phyloP scores from a whole-genome alignment of 1,140 invertebrate genomes.

The Heliconius hermathena region DNA sequence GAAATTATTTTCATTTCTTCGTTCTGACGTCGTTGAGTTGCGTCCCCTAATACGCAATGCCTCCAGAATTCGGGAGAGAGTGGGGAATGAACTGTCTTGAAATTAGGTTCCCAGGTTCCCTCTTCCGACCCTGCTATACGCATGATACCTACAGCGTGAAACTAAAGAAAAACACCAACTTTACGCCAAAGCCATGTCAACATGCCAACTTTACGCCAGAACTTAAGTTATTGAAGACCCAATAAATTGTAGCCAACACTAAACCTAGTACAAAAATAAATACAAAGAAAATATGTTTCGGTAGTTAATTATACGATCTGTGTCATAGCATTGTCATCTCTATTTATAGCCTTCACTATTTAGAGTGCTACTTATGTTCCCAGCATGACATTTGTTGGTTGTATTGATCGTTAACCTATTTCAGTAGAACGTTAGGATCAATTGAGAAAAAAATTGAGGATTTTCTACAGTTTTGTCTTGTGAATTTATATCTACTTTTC shows the following conservation, averaged over 20 bases:
- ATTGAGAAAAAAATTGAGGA: neutral
- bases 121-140: no score
- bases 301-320: slow-evolving; percentile 7
- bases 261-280: neutral
- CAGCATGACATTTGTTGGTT: slow-evolving; percentile 61
- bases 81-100: no score
- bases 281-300: slow-evolving; percentile 13
- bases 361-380: slow-evolving; percentile 50
- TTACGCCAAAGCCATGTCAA: neutral
- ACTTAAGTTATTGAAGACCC: neutral
- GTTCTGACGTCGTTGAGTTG: no score
- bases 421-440: slow-evolving; percentile 20
- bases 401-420: slow-evolving; percentile 71
- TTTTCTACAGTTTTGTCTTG: neutral
- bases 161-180: no score
- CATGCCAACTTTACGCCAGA: neutral
- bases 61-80: no score
- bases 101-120: no score
- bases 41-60: no score
- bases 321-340: slow-evolving; percentile 42
- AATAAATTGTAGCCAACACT: neutral
- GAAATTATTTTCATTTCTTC: no score
- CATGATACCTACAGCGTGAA: no score
- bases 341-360: slow-evolving; percentile 54
- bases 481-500: no score